Evolutionary conservation across 1,140 invertebrate genomes (phyloP).

Genomic region (Lepidurus packardi): DNA sequence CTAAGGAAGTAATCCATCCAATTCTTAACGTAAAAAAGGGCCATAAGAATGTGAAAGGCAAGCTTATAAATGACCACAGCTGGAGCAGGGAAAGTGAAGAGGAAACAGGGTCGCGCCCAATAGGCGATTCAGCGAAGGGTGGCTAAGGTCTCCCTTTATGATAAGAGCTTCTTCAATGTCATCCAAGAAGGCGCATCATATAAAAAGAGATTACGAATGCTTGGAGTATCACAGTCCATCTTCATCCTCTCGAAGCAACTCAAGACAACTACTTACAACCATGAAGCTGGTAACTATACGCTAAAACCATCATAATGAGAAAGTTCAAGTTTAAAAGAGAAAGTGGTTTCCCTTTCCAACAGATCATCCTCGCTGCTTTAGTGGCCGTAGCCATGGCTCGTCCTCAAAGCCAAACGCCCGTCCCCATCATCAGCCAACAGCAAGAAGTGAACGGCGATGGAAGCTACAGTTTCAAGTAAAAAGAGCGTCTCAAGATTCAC

Average conservation of each 20-base stretch:
- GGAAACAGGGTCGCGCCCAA: neutral
- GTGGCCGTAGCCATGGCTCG: slow-evolving; percentile 27
- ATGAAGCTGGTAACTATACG: neutral
- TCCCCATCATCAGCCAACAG: slow-evolving; percentile 31
- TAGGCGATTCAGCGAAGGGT: neutral
- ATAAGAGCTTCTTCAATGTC: slow-evolving; percentile 5
- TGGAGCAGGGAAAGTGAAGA: neutral
- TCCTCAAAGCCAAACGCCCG: slow-evolving; percentile 23
- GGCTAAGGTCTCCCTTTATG: neutral
- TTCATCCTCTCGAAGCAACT: neutral
- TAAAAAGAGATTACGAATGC: neutral
- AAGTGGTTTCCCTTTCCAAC: neutral
- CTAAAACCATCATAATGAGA: neutral
- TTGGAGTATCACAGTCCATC: neutral
- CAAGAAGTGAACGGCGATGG: slow-evolving; percentile 33
- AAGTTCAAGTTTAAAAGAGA: neutral
- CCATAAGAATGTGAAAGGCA: neutral
- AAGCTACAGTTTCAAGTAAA: slow-evolving; percentile 31
- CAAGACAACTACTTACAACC: neutral
- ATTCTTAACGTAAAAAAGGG: too few species aligned
- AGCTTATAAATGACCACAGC: too few species aligned
- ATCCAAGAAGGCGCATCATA: neutral
- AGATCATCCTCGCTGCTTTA: slow-evolving; percentile 31
- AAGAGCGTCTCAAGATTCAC: neutral
- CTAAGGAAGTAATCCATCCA: too few species aligned